phyloP scores from a whole-genome alignment of 2,797 vertebrate genomes.

The Salmo trutta region DNA sequence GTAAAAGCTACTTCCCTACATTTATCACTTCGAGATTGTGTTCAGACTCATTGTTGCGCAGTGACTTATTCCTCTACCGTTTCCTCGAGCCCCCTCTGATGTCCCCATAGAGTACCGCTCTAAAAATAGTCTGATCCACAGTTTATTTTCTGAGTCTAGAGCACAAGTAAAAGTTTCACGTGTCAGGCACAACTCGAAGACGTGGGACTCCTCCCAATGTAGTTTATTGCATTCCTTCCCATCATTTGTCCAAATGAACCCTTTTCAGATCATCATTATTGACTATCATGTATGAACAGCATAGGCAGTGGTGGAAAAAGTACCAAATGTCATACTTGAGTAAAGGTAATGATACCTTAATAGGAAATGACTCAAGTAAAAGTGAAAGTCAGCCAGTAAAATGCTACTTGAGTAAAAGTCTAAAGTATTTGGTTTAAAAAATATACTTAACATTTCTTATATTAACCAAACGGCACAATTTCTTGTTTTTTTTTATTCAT shows the following conservation, averaged over 20 bases:
- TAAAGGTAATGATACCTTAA: too few species aligned
- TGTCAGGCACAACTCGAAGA: conserved; percentile 54
- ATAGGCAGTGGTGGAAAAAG: too few species aligned
- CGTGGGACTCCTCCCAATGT: conserved; percentile 66
- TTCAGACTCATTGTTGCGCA: conserved; percentile 54
- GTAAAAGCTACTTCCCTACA: conserved; percentile 11
- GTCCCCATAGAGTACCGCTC: conserved; percentile 32
- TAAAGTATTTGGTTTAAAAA: too few species aligned
- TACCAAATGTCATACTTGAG: too few species aligned
- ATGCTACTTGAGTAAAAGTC: too few species aligned
- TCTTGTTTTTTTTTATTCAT: too few species aligned
- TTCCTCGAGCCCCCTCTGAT: conserved; percentile 49
- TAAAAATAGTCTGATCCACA: neutral
- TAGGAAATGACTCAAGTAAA: too few species aligned
- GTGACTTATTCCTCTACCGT: conserved; percentile 39
- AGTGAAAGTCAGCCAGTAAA: too few species aligned
- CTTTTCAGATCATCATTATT: neutral
- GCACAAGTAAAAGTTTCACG: conserved; percentile 72
- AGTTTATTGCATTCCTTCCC: conserved; percentile 27
- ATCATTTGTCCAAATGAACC: neutral
- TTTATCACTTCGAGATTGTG: conserved; percentile 49
- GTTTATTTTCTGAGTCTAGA: conserved; percentile 38
- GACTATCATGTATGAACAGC: too few species aligned
- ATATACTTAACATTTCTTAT: too few species aligned
- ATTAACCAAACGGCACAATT: too few species aligned